These are phyloP conservation scores for Malurus elegans DNA, from an alignment of 2,113 vertebrate species.

Conservation along the genomic window DNA sequence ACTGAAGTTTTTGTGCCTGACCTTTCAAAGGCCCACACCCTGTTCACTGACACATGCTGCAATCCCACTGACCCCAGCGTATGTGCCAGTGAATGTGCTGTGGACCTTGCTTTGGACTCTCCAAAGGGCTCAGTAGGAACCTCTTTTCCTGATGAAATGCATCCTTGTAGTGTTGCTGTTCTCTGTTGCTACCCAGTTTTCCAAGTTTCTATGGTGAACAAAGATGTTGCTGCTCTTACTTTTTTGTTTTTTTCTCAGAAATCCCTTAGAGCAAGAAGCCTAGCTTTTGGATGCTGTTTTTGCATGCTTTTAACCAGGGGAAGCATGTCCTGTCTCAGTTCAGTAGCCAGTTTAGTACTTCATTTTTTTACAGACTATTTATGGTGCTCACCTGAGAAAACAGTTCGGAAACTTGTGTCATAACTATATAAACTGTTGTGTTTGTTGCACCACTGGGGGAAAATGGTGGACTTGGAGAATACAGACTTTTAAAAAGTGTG, in stretches of 20 bases:
- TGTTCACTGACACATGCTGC: not conserved
- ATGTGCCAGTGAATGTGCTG: not conserved
- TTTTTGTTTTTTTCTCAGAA: not conserved
- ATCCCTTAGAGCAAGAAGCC: not conserved
- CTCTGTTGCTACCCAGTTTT: not conserved
- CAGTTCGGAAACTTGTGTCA: not conserved
- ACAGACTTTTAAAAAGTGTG: not conserved
- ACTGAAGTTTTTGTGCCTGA: constrained; percentile 5
- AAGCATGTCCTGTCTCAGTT: not conserved
- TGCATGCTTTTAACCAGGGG: not conserved
- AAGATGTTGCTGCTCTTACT: not conserved
- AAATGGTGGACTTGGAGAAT: not conserved
- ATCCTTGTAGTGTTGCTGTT: not conserved
- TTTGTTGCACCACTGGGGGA: not conserved
- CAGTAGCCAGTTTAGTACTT: not conserved
- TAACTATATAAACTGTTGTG: not conserved
- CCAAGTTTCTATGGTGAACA: not conserved
- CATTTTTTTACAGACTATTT: not conserved
- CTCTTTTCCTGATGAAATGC: not conserved
- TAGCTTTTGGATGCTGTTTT: not conserved
- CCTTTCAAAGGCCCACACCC: not conserved
- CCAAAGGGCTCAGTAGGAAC: not conserved
- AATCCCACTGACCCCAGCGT: not conserved
- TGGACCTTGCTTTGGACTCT: not conserved
- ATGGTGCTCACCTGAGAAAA: not conserved